These are phyloP conservation scores for Teleogryllus occipitalis DNA, from an alignment of 1,140 invertebrate species.

Conservation along the genomic window DNA sequence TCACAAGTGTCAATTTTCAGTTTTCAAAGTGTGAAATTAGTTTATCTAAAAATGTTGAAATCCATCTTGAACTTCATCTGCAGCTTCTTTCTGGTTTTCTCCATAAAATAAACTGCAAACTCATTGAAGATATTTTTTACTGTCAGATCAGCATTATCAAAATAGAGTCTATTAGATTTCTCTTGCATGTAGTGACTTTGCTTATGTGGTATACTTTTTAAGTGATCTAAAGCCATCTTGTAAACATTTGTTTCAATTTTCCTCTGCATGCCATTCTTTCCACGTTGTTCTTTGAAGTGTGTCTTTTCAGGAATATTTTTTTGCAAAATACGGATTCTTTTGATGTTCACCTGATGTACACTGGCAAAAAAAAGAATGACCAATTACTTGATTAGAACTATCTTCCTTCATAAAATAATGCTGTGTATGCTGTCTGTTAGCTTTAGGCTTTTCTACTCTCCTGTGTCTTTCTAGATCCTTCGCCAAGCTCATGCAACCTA, in stretches of 20 bases:
- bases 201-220: not conserved
- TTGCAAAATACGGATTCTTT: not conserved
- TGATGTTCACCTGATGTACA: not conserved
- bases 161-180: not conserved
- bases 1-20: not conserved
- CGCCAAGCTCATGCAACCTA: not conserved
- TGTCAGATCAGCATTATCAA: not conserved
- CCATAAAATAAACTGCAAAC: not conserved
- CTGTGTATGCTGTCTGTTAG: not conserved
- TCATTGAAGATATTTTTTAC: not conserved
- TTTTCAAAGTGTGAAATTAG: not conserved
- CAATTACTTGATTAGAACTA: not conserved
- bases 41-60: not conserved
- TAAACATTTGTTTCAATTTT: constrained; percentile 8
- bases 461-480: not conserved
- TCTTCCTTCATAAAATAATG: not conserved
- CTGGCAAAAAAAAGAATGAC: not conserved
- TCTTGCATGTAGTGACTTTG: not conserved
- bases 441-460: not conserved
- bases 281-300: not conserved
- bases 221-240: not conserved
- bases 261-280: not conserved
- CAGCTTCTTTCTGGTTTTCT: not conserved
- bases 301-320: not conserved
- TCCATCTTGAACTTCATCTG: not conserved